Evolutionary conservation across 2,888 invertebrate genomes (phyloP).

Genomic region (Ectropis crepuscularia): DNA sequence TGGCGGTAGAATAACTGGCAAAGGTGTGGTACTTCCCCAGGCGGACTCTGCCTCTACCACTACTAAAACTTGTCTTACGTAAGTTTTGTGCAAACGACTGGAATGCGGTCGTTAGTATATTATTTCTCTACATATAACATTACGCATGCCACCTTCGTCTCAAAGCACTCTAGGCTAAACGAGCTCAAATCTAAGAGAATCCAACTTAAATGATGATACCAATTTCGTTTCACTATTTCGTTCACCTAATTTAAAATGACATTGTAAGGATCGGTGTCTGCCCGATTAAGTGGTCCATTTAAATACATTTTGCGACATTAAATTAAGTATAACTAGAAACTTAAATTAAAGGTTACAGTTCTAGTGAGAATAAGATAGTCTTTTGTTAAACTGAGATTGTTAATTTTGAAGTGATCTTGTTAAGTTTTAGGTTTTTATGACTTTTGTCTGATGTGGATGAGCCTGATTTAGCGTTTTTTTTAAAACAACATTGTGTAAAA

Average conservation of each 20-base stretch:
- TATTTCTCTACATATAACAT: background rate
- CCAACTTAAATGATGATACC: constrained; percentile 21
- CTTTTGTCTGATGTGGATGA: background rate
- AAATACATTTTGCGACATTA: constrained; percentile 37
- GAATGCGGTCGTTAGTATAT: no score
- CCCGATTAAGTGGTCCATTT: constrained; percentile 35
- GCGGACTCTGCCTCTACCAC: no score
- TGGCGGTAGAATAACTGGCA: no score
- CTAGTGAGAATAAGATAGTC: constrained; percentile 21
- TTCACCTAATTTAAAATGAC: constrained; percentile 30
- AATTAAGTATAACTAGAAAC: constrained; percentile 32
- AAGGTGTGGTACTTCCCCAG: no score
- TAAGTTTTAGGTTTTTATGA: background rate
- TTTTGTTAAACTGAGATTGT: constrained; percentile 11
- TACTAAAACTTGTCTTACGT: no score
- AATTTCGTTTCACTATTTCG: constrained; percentile 28
- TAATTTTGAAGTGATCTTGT: background rate
- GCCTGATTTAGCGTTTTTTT: background rate
- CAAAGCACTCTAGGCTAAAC: constrained; percentile 10
- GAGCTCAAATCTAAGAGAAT: constrained; percentile 12
- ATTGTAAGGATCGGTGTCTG: constrained; percentile 25
- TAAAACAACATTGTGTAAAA: no score
- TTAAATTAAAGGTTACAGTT: constrained; percentile 33
- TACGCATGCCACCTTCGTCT: background rate
- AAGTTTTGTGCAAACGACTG: no score